phyloP scores from a whole-genome alignment of 2,797 vertebrate species.

The Scyliorhinus canicula region DNA sequence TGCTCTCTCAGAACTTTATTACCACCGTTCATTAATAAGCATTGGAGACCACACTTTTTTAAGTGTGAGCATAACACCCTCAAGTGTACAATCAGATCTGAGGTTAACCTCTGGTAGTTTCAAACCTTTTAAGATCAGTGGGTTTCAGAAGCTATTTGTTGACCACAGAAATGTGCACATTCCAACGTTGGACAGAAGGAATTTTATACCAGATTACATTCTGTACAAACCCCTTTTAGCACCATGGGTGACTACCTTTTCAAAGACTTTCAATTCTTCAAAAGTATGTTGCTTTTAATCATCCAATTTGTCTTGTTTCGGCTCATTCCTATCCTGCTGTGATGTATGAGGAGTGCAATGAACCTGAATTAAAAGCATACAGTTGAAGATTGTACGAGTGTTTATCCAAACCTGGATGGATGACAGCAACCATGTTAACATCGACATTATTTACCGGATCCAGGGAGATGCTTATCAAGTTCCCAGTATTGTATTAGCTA shows the following conservation, averaged over 20 bases:
- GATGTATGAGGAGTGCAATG: neutral
- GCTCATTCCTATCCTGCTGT: neutral
- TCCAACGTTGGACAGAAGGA: neutral
- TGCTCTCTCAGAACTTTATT: neutral
- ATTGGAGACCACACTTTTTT: neutral
- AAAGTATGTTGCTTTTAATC: neutral
- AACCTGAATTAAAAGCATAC: slow-evolving; percentile 11
- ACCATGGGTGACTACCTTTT: neutral
- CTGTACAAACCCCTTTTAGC: neutral
- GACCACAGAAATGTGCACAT: neutral
- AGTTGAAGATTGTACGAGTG: neutral
- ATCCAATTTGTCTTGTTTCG: neutral
- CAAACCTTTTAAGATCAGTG: slow-evolving; percentile 32
- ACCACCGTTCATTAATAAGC: neutral
- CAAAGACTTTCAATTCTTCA: neutral
- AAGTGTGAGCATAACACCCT: neutral
- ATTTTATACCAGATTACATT: neutral
- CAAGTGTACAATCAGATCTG: neutral
- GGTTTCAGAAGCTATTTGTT: neutral
- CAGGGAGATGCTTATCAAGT: neutral
- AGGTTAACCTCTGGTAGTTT: neutral
- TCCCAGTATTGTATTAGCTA: neutral
- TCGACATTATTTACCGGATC: neutral
- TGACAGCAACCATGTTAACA: neutral
- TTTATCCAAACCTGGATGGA: neutral